Evolutionary conservation across 2,797 vertebrate genomes (phyloP).

Genomic region (Lepilemur septentrionalis): DNA sequence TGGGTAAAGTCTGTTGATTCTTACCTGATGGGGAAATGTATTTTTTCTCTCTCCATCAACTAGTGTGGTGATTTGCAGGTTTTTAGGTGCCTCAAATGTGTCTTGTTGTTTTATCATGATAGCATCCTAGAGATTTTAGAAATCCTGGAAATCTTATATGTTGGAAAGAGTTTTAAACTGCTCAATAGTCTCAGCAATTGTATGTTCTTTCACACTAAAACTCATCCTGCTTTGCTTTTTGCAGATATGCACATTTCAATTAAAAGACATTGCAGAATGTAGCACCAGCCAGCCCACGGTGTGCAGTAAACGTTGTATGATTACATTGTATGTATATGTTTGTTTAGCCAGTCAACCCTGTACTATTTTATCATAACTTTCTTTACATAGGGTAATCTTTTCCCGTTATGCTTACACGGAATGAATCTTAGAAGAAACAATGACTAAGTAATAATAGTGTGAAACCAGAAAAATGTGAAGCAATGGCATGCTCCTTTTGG

Average conservation of each 20-base stretch:
- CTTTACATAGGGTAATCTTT: background rate
- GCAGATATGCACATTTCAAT: background rate
- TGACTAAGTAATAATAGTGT: background rate
- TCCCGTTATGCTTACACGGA: background rate
- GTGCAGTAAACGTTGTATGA: background rate
- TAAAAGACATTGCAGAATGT: background rate
- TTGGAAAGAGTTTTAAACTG: background rate
- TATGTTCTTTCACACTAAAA: background rate
- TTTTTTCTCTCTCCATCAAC: background rate
- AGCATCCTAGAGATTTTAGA: background rate
- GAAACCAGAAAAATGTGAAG: background rate
- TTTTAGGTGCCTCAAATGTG: background rate
- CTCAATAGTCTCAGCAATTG: background rate
- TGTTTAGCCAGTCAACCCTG: background rate
- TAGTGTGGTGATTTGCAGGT: background rate
- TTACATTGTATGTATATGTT: background rate
- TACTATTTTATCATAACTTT: background rate
- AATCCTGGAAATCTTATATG: background rate
- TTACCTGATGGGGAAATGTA: background rate
- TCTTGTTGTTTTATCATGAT: background rate
- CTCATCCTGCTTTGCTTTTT: background rate
- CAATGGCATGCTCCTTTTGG: no score
- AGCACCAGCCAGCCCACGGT: background rate
- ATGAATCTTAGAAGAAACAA: background rate
- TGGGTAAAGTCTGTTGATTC: no score